Percentiles rank a stretch among this genome's conserved stretches.
Conservation (phyloP, 30 jellyfish, hydroid and myxozoan genomes). For the Turritopsis dohrnii region DNA sequence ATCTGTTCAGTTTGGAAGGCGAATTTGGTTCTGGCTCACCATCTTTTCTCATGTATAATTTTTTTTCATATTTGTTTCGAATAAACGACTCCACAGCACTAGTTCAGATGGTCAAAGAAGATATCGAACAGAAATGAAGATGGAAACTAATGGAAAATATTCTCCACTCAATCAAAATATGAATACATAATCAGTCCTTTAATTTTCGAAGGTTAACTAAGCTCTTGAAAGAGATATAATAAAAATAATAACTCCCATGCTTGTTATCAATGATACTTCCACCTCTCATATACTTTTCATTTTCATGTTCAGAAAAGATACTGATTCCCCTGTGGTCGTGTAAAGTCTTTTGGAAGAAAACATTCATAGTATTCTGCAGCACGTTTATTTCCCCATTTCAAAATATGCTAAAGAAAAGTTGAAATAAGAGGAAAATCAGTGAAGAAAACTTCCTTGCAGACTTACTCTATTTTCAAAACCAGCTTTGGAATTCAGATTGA, state of each 20-base stretch:
- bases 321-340: conserved; percentile 87
- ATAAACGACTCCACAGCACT: conserved; percentile 87
- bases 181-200: not conserved
- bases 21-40: conserved; percentile 67
- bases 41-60: conserved; percentile 62
- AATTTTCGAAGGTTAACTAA: not conserved
- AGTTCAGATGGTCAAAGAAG: not conserved
- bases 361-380: conserved; percentile 75
- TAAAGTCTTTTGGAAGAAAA: conserved; percentile 68
- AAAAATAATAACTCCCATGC: too few species aligned
- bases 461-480: too few species aligned
- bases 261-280: too few species aligned
- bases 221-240: too few species aligned
- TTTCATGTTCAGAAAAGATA: conserved; percentile 48
- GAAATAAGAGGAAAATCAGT: not conserved
- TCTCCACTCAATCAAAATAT: not conserved
- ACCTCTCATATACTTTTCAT: too few species aligned
- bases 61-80: conserved; percentile 76
- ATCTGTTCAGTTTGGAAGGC: conserved; percentile 8
- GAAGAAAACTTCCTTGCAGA: too few species aligned
- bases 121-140: not conserved
- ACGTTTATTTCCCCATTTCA: conserved; percentile 84
- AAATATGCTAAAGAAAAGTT: conserved; percentile 40
- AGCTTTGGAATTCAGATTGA: too few species aligned
- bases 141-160: not conserved